Evolutionary conservation across 2,113 vertebrate species (phyloP), one percentile per base, ranked within the genome.

Genomic region (Amphiprion ocellaris): DNA sequence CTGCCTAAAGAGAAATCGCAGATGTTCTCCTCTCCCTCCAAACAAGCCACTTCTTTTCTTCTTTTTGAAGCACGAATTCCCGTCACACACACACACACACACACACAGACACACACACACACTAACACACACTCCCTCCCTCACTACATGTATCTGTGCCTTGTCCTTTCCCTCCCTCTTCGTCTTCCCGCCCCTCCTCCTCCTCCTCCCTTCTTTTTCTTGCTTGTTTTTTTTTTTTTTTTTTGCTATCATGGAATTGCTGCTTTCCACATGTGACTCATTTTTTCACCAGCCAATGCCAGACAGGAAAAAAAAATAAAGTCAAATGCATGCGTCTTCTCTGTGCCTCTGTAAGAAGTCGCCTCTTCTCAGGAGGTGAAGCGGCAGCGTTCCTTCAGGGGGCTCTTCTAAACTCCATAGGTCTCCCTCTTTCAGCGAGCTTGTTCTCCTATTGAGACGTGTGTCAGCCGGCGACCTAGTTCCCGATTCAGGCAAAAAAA

Each of bases 251-350:
- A 85, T 84, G 69, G 82, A 80, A 80, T 88, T 63, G 58, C 77
- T 81, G 65, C 87, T 92, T 90, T 92, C 91, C 86, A 89, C 85
- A 84, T 89, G 87, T 93, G 93, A 94, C 90, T 93, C 92, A 94
- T 75, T 93, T 88, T 90, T 93, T 92, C 89, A 90, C 81, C 66
- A 87, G 84, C 78, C 70, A 69, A 82, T 81, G 91, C 93, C 90
- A 94, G 90, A 90, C 89, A 70, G 79, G 74, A 23, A 24, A 23
- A 23, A 15, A 67, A 74, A 64, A 64, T 83, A 88, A 87, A 88
- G 84, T 84, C 62, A 72, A 80, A 82, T 26, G 68, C 81, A 74
- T 69, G 69, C 71, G 76, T 86, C 79, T 77, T 71, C 68, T 59
- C 61, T 30, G 53, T 49, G 64, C 55, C 70, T 78, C 39, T 74